Conservation (phyloP, 2,888 invertebrate species). For the Cerceris rybyensis region DNA sequence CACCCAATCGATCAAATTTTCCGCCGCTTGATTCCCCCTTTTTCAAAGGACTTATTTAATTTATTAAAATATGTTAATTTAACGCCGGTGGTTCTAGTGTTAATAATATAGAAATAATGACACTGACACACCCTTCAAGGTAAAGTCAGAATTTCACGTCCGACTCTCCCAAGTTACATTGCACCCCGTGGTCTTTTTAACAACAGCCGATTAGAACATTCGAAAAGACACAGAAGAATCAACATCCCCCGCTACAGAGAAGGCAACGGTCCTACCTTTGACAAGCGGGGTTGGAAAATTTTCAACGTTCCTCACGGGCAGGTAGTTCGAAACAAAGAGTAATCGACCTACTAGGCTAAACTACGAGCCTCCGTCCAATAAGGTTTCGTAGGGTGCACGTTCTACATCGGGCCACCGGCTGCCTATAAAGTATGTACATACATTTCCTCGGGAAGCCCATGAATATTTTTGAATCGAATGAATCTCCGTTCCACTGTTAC, state of each 20-base stretch:
- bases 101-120: too few relatives aligned
- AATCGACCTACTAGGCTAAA: constrained; percentile 29
- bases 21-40: too few relatives aligned
- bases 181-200: neutral
- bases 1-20: too few relatives aligned
- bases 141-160: too few relatives aligned
- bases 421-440: constrained; percentile 50
- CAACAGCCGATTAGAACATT: neutral
- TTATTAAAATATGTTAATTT: too few relatives aligned
- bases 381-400: neutral
- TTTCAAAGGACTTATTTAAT: too few relatives aligned
- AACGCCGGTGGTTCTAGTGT: too few relatives aligned
- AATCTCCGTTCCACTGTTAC: constrained; percentile 12
- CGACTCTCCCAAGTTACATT: too few relatives aligned
- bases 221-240: constrained; percentile 1
- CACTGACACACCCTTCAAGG: too few relatives aligned
- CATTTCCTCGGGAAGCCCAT: constrained; percentile 36
- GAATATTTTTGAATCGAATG: constrained; percentile 48
- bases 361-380: constrained; percentile 21
- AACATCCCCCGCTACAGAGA: constrained; percentile 1
- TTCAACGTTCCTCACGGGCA: constrained; percentile 32
- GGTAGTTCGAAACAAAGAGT: constrained; percentile 27
- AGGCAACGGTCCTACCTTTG: constrained; percentile 10
- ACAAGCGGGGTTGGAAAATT: constrained; percentile 29
- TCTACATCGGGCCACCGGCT: neutral